These are phyloP conservation scores for Gasteruption jaculator DNA, from an alignment of 2,888 invertebrate species.

Conservation along the genomic window DNA sequence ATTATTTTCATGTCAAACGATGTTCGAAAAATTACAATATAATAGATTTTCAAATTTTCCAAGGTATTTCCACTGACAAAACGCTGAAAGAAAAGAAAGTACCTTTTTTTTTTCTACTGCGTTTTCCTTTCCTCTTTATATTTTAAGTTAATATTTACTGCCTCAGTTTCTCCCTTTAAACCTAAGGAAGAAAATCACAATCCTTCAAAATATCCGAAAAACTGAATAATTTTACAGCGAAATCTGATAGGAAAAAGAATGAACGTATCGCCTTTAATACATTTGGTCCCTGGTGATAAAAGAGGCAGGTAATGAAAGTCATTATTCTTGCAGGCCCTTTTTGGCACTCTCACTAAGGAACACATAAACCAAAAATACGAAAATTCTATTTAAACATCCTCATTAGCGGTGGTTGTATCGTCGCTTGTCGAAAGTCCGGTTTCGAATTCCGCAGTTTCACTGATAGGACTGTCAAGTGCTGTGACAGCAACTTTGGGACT, in stretches of 20 bases:
- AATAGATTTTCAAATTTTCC: too few species aligned
- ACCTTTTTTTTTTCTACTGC: too few species aligned
- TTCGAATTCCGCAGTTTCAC: constrained; percentile 9
- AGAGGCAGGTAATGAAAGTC: constrained; percentile 9
- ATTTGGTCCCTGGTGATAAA: constrained; percentile 19
- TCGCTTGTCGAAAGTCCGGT: constrained; percentile 1
- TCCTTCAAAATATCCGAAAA: too few species aligned
- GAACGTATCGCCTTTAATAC: constrained; percentile 10
- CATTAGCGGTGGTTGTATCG: constrained; percentile 7
- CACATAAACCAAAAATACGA: constrained; percentile 29
- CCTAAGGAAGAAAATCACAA: too few species aligned
- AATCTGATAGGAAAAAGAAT: constrained; percentile 1
- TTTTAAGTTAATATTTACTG: too few species aligned
- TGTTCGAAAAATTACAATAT: too few species aligned
- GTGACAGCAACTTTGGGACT: constrained; percentile 25
- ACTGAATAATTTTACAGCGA: too few species aligned
- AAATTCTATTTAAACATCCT: constrained; percentile 19
- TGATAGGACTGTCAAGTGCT: constrained; percentile 14
- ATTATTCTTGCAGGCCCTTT: constrained; percentile 31
- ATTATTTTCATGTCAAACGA: too few species aligned
- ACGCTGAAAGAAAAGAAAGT: too few species aligned
- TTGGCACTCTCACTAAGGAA: constrained; percentile 38
- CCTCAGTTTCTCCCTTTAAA: too few species aligned
- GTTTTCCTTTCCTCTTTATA: too few species aligned
- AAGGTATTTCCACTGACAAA: too few species aligned